phyloP scores from a whole-genome alignment of 2,113 vertebrate genomes.

The Emydura subglobosa region DNA sequence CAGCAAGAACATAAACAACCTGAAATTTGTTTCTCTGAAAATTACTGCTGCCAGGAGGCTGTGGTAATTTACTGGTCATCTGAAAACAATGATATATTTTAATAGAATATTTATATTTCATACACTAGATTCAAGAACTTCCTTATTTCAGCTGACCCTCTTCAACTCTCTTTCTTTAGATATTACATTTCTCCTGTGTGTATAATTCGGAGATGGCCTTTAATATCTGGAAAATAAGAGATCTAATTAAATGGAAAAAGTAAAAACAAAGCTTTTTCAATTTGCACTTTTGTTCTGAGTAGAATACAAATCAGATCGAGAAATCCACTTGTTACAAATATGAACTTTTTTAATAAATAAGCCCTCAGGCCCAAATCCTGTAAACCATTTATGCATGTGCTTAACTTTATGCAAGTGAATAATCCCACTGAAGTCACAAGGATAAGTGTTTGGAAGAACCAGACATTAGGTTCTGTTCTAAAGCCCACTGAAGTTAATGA shows the following conservation, averaged over 20 bases:
- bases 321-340: accelerated
- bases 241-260: accelerated
- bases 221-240: accelerated
- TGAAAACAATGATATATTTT: neutral
- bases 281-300: neutral
- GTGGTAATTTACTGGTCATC: neutral
- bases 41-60: neutral
- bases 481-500: accelerated
- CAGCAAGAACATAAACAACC: accelerated
- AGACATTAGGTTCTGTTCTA: accelerated
- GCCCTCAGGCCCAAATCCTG: neutral
- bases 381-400: neutral
- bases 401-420: accelerated
- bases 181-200: neutral
- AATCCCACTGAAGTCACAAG: accelerated
- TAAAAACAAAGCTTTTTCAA: neutral
- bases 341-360: neutral
- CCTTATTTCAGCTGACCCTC: neutral
- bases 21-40: neutral
- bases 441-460: neutral
- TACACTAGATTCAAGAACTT: neutral
- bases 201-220: neutral
- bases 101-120: neutral
- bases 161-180: neutral
- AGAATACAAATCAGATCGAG: accelerated